These are phyloP conservation scores for Emesis furor DNA, from an alignment of 2,888 invertebrate species.

Conservation along the genomic window DNA sequence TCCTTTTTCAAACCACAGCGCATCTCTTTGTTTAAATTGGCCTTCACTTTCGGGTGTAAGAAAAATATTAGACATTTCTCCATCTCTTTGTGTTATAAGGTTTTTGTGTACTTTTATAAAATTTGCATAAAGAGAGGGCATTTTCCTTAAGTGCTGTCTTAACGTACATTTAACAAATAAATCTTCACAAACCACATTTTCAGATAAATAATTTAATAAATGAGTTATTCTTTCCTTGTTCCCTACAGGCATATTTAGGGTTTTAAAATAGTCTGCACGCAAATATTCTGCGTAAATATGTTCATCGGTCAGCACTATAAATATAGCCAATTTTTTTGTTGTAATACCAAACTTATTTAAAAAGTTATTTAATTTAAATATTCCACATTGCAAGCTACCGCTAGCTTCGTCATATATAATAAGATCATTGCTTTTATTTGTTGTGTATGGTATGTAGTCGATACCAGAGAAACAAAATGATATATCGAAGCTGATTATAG, in stretches of 20 bases:
- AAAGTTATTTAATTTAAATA: neutral
- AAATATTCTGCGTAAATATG: constrained; percentile 23
- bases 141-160: too few species aligned
- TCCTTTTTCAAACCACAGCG: constrained; percentile 76
- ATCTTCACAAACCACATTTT: neutral
- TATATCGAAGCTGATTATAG: constrained; percentile 78
- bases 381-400: constrained; percentile 20
- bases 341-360: neutral
- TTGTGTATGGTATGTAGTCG: constrained; percentile 74
- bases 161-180: too few species aligned
- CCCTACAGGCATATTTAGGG: constrained; percentile 26
- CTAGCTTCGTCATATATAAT: constrained; percentile 64
- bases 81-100: too few species aligned
- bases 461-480: constrained; percentile 78
- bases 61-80: too few species aligned
- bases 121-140: too few species aligned
- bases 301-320: neutral
- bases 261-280: neutral
- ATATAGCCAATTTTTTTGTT: neutral
- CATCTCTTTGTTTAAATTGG: too few species aligned
- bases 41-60: too few species aligned
- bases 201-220: constrained; percentile 62
- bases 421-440: neutral
- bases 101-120: too few species aligned
- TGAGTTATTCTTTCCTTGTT: constrained; percentile 44